Conservation (phyloP, 2,888 invertebrate species). For the Ophion ellenae region DNA sequence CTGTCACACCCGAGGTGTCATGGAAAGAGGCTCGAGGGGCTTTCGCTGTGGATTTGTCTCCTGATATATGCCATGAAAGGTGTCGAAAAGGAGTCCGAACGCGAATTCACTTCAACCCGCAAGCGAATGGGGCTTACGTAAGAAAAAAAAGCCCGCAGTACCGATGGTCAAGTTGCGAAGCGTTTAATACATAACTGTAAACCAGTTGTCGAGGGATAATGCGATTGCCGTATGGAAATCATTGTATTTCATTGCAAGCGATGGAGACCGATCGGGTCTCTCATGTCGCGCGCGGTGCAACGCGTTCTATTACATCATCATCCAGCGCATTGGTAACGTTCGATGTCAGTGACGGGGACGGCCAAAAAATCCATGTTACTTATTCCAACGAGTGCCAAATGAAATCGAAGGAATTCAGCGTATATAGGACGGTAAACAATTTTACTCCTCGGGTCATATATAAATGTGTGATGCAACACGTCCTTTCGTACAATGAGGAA, state of each 20-base stretch:
- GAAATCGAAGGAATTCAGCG: conserved; percentile 30
- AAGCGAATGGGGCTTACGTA: conserved; percentile 48
- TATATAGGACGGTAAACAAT: conserved; percentile 67
- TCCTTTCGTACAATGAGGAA: too few relatives aligned
- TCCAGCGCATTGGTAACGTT: conserved; percentile 30
- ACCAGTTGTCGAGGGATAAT: conserved; percentile 76
- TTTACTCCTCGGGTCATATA: conserved; percentile 76
- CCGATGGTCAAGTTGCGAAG: conserved; percentile 64
- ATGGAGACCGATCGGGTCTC: conserved; percentile 48
- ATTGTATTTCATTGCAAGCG: conserved; percentile 76
- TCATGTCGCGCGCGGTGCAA: conserved; percentile 40
- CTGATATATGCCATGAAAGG: conserved; percentile 25
- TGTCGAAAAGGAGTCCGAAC: conserved; percentile 27
- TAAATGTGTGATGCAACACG: conserved; percentile 63
- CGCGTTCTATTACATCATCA: conserved; percentile 54
- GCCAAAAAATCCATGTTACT: conserved; percentile 34
- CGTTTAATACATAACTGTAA: conserved; percentile 74
- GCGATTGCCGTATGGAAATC: conserved; percentile 77
- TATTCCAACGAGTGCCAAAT: conserved; percentile 39
- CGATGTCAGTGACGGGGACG: conserved; percentile 26
- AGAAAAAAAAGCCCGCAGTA: conserved; percentile 47
- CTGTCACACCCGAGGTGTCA: background rate
- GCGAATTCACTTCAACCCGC: conserved; percentile 37
- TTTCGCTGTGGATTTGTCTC: conserved; percentile 28
- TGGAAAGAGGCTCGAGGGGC: background rate